These are phyloP conservation scores for Eremophila alpestris DNA, from an alignment of 2,797 vertebrate species.

Conservation along the genomic window DNA sequence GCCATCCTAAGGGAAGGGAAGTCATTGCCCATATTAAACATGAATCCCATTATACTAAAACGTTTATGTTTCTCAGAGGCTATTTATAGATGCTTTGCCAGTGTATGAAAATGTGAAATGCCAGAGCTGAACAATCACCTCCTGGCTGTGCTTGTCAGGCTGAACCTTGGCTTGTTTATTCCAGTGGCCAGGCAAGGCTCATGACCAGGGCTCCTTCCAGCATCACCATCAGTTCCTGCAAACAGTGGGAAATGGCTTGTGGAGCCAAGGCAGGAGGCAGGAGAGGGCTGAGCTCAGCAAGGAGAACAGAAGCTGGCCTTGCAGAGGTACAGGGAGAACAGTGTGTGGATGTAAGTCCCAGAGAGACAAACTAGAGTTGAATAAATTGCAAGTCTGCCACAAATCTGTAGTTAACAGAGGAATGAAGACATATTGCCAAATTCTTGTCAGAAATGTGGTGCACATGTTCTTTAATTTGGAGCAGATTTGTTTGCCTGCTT, in stretches of 20 bases:
- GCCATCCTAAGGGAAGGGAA: conserved; percentile 45
- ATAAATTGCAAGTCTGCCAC: not conserved
- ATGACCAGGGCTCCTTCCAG: not conserved
- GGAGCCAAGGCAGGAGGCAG: not conserved
- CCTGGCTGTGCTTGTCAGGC: not conserved
- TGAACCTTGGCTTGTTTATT: not conserved
- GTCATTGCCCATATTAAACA: conserved; percentile 57
- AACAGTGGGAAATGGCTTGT: not conserved
- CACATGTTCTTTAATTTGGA: accelerated
- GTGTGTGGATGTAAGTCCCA: accelerated
- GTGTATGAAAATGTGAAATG: conserved; percentile 27
- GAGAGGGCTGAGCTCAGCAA: not conserved
- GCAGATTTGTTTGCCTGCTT: not conserved
- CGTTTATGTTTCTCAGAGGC: conserved; percentile 51
- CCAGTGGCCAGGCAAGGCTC: not conserved
- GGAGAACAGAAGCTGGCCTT: not conserved
- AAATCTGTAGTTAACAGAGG: not conserved
- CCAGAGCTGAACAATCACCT: conserved; percentile 28
- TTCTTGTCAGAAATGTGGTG: not conserved
- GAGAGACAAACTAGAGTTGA: not conserved
- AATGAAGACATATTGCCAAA: accelerated
- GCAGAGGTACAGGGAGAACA: not conserved
- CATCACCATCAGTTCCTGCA: not conserved
- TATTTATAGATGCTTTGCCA: conserved; percentile 59
- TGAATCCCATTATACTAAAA: conserved; percentile 66